Conservation (phyloP, 2,113 vertebrate species). For the Malurus elegans region DNA sequence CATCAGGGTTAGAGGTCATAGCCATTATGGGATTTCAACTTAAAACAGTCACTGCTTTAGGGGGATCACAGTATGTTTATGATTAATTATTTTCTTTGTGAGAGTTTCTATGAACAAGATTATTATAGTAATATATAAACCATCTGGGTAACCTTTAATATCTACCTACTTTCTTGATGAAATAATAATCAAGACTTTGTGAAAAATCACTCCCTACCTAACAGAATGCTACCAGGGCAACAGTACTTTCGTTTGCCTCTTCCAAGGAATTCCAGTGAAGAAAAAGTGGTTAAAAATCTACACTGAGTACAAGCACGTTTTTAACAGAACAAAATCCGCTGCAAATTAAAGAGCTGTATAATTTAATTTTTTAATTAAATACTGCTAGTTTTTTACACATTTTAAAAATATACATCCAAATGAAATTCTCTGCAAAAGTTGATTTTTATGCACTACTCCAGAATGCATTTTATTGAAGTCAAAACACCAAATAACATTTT, state of each 20-base stretch:
- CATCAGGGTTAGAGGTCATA: slow-evolving; percentile 77
- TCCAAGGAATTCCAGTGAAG: neutral
- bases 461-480: slow-evolving; percentile 41
- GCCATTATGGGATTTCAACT: slow-evolving; percentile 76
- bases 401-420: neutral
- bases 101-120: slow-evolving; percentile 67
- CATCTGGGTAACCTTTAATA: slow-evolving; percentile 63
- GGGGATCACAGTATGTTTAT: slow-evolving; percentile 69
- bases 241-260: neutral
- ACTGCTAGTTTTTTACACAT: neutral
- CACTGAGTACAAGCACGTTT: neutral
- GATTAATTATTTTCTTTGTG: slow-evolving; percentile 74
- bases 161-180: slow-evolving; percentile 53
- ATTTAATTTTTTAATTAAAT: neutral
- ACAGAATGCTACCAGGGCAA: neutral
- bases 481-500: slow-evolving; percentile 31
- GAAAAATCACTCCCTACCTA: slow-evolving; percentile 21
- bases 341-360: neutral
- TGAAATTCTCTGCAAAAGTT: neutral
- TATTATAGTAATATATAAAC: slow-evolving; percentile 63
- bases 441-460: neutral
- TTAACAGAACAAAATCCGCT: neutral
- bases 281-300: neutral
- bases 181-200: slow-evolving; percentile 56
- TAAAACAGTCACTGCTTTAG: slow-evolving; percentile 68